phyloP scores from a whole-genome alignment of 2,797 vertebrate species.

The Pitangus sulphuratus region DNA sequence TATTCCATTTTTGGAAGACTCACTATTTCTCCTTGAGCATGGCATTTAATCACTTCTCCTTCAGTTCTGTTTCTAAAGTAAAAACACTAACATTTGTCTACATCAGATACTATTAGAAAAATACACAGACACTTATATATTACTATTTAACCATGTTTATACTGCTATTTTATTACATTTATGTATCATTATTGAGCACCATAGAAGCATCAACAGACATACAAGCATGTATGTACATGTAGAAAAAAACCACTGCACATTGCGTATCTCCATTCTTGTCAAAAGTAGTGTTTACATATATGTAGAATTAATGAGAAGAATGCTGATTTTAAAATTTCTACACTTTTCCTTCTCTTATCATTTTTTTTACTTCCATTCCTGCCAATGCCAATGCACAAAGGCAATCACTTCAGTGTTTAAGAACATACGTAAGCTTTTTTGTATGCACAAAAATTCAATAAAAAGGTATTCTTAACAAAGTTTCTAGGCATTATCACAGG shows the following conservation, averaged over 20 bases:
- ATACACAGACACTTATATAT: not conserved
- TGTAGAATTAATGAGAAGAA: not conserved
- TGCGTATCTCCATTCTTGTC: not conserved
- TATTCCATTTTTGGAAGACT: not conserved
- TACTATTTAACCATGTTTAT: not conserved
- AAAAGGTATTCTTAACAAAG: not conserved
- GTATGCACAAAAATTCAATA: not conserved
- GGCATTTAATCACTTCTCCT: not conserved
- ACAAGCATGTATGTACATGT: not conserved
- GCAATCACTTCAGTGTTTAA: not conserved
- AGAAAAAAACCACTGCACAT: not conserved
- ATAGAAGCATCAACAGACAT: not conserved
- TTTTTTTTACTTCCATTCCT: not conserved
- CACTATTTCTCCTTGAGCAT: not conserved
- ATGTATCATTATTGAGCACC: too few relatives aligned
- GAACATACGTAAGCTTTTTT: not conserved
- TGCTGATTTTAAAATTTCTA: not conserved
- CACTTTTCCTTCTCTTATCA: not conserved
- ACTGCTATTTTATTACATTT: not conserved
- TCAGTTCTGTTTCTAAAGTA: not conserved
- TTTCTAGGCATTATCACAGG: not conserved
- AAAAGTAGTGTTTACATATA: not conserved
- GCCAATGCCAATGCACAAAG: not conserved
- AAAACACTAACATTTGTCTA: not conserved
- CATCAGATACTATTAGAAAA: not conserved